These are phyloP conservation scores for Cheilosia impressa DNA, from an alignment of 2,888 invertebrate genomes.

Conservation along the genomic window DNA sequence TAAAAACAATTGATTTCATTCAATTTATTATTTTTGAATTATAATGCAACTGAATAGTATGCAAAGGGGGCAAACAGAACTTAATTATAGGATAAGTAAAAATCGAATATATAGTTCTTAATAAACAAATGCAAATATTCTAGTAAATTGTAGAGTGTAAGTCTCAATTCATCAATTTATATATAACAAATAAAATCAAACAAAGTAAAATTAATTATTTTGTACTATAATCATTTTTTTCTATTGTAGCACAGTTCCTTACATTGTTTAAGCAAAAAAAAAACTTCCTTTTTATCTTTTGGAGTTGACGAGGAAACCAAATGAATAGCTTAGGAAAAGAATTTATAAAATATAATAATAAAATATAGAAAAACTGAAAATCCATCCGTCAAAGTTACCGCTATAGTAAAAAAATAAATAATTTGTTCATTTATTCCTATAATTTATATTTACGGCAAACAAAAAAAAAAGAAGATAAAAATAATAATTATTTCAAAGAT, in stretches of 20 bases:
- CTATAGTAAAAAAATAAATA: constrained; percentile 23
- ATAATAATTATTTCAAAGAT: background rate
- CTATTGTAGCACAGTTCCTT: constrained; percentile 72
- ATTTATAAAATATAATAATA: constrained; percentile 32
- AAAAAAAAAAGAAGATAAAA: too few species aligned
- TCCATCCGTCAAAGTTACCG: constrained; percentile 67
- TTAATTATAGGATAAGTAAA: constrained; percentile 35
- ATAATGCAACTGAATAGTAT: constrained; percentile 35
- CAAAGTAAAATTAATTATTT: constrained; percentile 50
- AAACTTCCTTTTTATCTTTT: background rate
- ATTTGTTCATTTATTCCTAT: background rate
- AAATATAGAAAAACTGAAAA: constrained; percentile 72
- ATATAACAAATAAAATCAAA: constrained; percentile 30
- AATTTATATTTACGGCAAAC: background rate
- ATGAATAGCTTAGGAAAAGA: constrained; percentile 30
- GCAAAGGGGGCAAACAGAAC: background rate
- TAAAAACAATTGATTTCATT: background rate
- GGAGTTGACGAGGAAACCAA: constrained; percentile 9
- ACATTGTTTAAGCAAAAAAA: constrained; percentile 50
- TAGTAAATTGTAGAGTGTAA: constrained; percentile 51
- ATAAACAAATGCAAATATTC: constrained; percentile 60
- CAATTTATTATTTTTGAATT: constrained; percentile 11
- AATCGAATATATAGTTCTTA: constrained; percentile 66
- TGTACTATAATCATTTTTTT: constrained; percentile 64
- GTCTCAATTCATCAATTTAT: constrained; percentile 52